Conservation (phyloP, 2,888 invertebrate genomes). For the Leptarthrus brevirostris region DNA sequence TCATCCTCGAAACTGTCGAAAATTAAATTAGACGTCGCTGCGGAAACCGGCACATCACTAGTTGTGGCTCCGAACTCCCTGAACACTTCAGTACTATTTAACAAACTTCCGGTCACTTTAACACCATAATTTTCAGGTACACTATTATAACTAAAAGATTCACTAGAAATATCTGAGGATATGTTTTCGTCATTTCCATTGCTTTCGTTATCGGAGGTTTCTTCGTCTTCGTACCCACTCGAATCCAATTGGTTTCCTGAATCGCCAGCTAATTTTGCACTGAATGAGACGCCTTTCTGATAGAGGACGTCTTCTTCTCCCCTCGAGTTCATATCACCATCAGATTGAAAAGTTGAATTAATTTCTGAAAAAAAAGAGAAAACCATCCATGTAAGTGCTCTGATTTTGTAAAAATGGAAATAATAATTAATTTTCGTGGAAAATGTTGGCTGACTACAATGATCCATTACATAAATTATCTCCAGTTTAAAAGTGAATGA, state of each 20-base stretch:
- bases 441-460: too few relatives aligned
- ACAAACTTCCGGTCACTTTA: neutral
- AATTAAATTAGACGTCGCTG: constrained; percentile 50
- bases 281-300: constrained; percentile 83
- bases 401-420: too few relatives aligned
- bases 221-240: constrained; percentile 6
- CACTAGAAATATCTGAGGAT: constrained; percentile 62
- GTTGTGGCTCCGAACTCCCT: constrained; percentile 39
- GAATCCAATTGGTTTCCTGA: constrained; percentile 51
- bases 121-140: constrained; percentile 35
- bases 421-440: too few relatives aligned
- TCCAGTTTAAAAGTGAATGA: too few relatives aligned
- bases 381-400: too few relatives aligned
- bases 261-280: constrained; percentile 74
- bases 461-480: too few relatives aligned
- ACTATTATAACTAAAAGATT: constrained; percentile 41
- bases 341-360: constrained; percentile 75
- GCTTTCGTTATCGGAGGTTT: constrained; percentile 52
- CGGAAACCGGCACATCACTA: constrained; percentile 53
- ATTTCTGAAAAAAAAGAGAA: constrained; percentile 71
- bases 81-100: too few relatives aligned
- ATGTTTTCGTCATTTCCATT: constrained; percentile 66
- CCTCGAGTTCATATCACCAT: constrained; percentile 68
- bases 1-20: constrained; percentile 57
- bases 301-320: constrained; percentile 78